Evolutionary conservation across 2,113 vertebrate species (phyloP).

Genomic region (Urocynchramus pylzowi): DNA sequence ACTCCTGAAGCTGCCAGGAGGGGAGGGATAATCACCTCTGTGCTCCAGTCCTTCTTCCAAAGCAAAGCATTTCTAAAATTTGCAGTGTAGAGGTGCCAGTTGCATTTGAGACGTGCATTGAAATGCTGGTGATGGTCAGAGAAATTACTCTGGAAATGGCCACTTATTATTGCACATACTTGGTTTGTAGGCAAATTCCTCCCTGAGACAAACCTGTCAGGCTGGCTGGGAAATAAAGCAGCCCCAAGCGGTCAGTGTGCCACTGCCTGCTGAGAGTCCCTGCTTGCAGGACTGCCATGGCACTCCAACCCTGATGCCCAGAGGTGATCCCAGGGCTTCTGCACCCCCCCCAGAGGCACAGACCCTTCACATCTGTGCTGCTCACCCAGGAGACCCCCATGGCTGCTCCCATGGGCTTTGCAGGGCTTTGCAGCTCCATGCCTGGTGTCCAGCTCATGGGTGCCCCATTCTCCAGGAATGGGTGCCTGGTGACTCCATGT

Average conservation of each 20-base stretch:
- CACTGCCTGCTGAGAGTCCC: background rate
- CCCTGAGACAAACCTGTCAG: background rate
- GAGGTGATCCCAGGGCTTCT: background rate
- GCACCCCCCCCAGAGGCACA: rapidly evolving
- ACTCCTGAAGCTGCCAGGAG: slow-evolving; percentile 19
- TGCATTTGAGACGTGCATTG: background rate
- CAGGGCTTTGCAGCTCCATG: background rate
- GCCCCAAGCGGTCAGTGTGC: background rate
- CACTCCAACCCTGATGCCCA: background rate
- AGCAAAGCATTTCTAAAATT: slow-evolving; percentile 44
- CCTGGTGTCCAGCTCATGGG: background rate
- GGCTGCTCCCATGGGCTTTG: background rate
- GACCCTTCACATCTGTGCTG: background rate
- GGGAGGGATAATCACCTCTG: slow-evolving; percentile 36
- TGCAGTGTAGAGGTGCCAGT: background rate
- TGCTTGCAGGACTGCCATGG: background rate
- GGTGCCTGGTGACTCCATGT: background rate
- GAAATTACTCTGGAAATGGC: slow-evolving; percentile 12
- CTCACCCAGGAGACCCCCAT: rapidly evolving
- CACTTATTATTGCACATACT: background rate
- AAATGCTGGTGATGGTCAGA: slow-evolving; percentile 19
- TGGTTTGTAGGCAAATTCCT: background rate
- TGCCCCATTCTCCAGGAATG: background rate
- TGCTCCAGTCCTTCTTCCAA: slow-evolving; percentile 23
- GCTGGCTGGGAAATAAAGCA: background rate